Base-by-base conservation (phyloP, 1,140 invertebrate species). In the Metopolophium dirhodum region DNA sequence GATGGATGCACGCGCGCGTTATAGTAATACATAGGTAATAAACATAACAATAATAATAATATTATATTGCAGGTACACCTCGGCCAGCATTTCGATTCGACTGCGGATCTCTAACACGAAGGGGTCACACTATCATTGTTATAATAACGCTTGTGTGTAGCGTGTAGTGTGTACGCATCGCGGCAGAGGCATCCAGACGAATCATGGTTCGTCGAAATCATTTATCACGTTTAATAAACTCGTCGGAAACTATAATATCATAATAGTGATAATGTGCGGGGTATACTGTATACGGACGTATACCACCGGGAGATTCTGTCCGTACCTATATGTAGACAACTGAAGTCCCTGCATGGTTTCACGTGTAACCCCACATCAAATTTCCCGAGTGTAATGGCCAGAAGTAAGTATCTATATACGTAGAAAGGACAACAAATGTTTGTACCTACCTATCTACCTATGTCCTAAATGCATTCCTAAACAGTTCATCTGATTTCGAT, bases 161-260 rank as follows among this genome's bases (percentile, higher is more conserved):
- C 30, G 30, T n/a, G 61, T 35, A 23, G 61, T 18, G 30, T n/a
- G 30, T n/a, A 18, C 11, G 30, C 18, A 7, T 61, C 41, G 14
- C n/a, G 61, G 26, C 61, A 68, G 61, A 3, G 3, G 3, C 61
- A n/a, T 77, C 18, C 30, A 18, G 18, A 77, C 61, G n/a, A n/a
- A n/a, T 30, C 49, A 51, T 4, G 61, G 61, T 77, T 77, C n/a
- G 18, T n/a, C 61, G 41, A 47, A 86, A 86, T 86, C 37, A 37
- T 88, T 86, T 23, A 83, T 88, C 47, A 30, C 18, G 47, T 88
- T 88, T 49, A 51, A 88, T 30, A 47, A 86, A 86, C 86, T 88
- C 14, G 26, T 88, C 86, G 2, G 45, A 87, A 49, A 87, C 85
- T 45, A 3, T 61, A 26, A 4, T 61, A 1, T 35, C 9, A n/a